phyloP scores from a whole-genome alignment of 2,113 vertebrate genomes.

The Aphyosemion australe region DNA sequence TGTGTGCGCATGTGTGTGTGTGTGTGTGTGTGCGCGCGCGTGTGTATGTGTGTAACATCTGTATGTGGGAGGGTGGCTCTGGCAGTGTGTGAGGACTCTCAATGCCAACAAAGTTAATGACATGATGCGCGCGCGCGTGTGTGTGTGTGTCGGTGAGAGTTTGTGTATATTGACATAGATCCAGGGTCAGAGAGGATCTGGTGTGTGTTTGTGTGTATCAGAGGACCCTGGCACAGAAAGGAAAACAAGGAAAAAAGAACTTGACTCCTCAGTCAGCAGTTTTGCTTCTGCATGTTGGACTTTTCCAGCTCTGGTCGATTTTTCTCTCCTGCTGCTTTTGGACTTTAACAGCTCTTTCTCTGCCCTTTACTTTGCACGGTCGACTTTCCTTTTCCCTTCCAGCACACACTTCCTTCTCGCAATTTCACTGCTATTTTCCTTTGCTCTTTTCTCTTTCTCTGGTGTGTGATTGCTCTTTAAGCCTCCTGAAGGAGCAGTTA shows the following conservation, averaged over 20 bases:
- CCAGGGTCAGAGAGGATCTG: no score
- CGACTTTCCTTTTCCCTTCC: constrained; percentile 31
- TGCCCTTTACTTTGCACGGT: constrained; percentile 41
- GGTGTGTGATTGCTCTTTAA: constrained; percentile 47
- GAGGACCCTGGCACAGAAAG: constrained; percentile 45
- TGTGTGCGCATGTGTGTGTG: constrained; percentile 28
- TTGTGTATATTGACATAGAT: no score
- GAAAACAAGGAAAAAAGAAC: constrained; percentile 37
- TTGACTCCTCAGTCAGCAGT: constrained; percentile 61
- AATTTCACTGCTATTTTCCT: constrained; percentile 18
- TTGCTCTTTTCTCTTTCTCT: constrained; percentile 1
- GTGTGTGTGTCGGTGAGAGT: constrained; percentile 42
- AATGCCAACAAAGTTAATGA: no score
- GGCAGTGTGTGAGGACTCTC: no score
- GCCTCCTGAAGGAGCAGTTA: constrained; percentile 59
- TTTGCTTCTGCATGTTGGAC: constrained; percentile 26
- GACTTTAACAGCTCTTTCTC: constrained; percentile 39
- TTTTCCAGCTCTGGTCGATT: constrained; percentile 13
- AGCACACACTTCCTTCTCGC: constrained; percentile 26
- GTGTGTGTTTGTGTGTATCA: constrained; percentile 48
- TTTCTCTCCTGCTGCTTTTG: constrained; percentile 19
- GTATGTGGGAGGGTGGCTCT: no score
- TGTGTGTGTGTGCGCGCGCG: constrained; percentile 20
- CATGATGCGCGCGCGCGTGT: no score
- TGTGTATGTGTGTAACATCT: constrained; percentile 18